Conservation (phyloP, 1,140 invertebrate genomes). For the Caenorhabditis remanei region DNA sequence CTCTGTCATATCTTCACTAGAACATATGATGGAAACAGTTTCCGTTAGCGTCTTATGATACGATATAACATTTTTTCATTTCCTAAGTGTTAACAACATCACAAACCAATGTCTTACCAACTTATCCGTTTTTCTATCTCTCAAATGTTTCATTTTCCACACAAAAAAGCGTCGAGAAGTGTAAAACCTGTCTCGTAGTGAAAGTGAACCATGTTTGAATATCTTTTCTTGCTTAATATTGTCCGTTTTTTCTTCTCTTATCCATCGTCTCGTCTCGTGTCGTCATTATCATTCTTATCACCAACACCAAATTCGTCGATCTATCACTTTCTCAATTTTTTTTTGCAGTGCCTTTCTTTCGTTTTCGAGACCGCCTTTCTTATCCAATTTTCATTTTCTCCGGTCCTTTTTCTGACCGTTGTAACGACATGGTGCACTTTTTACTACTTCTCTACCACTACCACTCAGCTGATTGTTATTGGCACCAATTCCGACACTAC, state of each 20-base stretch:
- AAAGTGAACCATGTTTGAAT: constrained; percentile 53
- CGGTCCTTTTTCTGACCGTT: not conserved
- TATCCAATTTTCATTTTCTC: not conserved
- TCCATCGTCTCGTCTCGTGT: not conserved
- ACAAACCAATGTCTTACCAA: not conserved
- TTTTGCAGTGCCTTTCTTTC: not conserved
- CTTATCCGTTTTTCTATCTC: not conserved
- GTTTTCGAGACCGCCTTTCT: not conserved
- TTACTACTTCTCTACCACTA: not conserved
- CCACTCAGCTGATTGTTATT: constrained; percentile 48
- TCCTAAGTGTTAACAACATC: not conserved
- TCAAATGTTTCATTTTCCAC: not conserved
- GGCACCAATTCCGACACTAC: constrained; percentile 51
- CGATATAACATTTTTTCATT: too few relatives aligned
- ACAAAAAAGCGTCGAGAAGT: constrained; percentile 8
- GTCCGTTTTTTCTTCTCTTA: constrained; percentile 45
- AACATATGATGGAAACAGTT: too few relatives aligned
- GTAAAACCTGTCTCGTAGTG: constrained; percentile 16
- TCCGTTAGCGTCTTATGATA: too few relatives aligned
- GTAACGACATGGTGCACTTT: not conserved
- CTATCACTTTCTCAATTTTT: not conserved
- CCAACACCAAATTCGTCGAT: not conserved
- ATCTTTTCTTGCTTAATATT: constrained; percentile 27
- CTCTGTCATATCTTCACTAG: too few relatives aligned
- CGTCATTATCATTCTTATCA: constrained; percentile 36